Conservation (phyloP, 2,888 invertebrate genomes). For the Tenthredo notha region DNA sequence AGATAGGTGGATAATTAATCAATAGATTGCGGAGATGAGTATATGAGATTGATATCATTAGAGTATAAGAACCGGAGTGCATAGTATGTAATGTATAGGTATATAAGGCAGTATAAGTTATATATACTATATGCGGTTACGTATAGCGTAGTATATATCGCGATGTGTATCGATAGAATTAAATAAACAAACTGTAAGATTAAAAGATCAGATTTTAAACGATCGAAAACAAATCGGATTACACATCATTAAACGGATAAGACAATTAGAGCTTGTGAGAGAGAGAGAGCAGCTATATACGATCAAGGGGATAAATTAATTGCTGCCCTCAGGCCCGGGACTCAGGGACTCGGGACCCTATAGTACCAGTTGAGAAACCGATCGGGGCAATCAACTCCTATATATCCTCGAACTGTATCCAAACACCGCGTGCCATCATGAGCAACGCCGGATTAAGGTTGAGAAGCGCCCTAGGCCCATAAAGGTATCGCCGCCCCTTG, state of each 20-base stretch:
- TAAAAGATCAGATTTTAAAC: constrained; percentile 52
- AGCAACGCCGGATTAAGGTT: too few species aligned
- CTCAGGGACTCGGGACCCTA: neutral
- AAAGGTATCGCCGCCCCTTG: too few species aligned
- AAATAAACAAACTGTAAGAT: constrained; percentile 40
- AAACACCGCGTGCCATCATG: neutral
- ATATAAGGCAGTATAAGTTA: too few species aligned
- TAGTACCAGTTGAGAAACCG: constrained; percentile 6
- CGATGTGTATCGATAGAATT: constrained; percentile 51
- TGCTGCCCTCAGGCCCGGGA: constrained; percentile 15
- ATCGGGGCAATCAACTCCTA: constrained; percentile 44
- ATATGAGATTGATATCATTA: constrained; percentile 32
- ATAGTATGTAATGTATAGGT: too few species aligned
- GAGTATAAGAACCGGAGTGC: neutral
- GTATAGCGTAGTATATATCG: neutral
- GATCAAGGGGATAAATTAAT: constrained; percentile 53
- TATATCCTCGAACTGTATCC: constrained; percentile 38
- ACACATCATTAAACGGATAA: constrained; percentile 56
- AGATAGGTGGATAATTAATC: neutral
- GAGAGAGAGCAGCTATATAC: constrained; percentile 10
- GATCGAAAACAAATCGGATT: constrained; percentile 56
- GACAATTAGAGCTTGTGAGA: constrained; percentile 55
- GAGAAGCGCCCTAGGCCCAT: too few species aligned
- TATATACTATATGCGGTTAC: neutral
- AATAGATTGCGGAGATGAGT: constrained; percentile 45